Evolutionary conservation across 1,140 invertebrate species (phyloP).

Genomic region (Lepidostoma basale): DNA sequence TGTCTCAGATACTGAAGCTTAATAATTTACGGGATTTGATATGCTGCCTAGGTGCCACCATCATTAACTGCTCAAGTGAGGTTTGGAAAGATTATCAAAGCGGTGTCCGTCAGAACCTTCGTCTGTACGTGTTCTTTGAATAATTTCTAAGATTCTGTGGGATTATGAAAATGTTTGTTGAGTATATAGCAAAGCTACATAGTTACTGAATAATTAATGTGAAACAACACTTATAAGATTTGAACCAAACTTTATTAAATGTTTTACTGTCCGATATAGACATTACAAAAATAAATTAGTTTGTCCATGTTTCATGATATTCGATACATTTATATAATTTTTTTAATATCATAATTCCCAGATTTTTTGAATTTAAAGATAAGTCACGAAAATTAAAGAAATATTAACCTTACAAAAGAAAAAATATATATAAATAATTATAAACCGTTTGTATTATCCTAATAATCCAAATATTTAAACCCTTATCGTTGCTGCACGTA

Average conservation of each 20-base stretch:
- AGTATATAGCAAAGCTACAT: constrained; percentile 4
- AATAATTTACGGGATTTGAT: not conserved
- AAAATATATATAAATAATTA: too few relatives aligned
- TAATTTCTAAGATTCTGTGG: constrained; percentile 4
- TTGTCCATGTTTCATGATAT: too few relatives aligned
- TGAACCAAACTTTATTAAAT: not conserved
- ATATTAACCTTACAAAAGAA: too few relatives aligned
- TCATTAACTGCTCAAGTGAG: not conserved
- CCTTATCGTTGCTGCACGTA: too few relatives aligned
- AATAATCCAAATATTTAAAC: too few relatives aligned
- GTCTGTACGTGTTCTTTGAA: not conserved
- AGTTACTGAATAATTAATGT: constrained; percentile 7
- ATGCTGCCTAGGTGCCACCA: not conserved
- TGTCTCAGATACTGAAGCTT: not conserved
- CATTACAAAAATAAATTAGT: too few relatives aligned
- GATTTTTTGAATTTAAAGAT: too few relatives aligned
- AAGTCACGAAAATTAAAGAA: too few relatives aligned
- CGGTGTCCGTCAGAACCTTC: constrained; percentile 7
- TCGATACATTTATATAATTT: too few relatives aligned
- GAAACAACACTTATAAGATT: not conserved
- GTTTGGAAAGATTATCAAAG: not conserved
- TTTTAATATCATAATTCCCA: too few relatives aligned
- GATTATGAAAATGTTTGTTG: constrained; percentile 20
- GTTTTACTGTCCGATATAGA: too few relatives aligned
- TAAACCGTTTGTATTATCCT: too few relatives aligned